These are phyloP conservation scores for Mugil cephalus DNA, from an alignment of 2,113 vertebrate species.

Conservation along the genomic window DNA sequence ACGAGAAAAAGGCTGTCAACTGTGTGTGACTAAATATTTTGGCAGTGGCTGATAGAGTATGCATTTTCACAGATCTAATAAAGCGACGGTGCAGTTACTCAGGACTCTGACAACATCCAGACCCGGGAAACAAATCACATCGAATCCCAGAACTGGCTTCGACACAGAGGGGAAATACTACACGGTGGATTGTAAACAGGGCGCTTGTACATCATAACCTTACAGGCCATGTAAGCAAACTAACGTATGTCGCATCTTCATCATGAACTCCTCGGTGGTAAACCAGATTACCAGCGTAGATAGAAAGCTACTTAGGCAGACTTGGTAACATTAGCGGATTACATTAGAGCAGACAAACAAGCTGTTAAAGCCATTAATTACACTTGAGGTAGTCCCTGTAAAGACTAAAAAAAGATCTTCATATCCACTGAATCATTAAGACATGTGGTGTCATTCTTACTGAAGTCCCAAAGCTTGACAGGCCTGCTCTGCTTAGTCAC, in stretches of 20 bases:
- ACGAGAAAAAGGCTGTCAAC: too few species aligned
- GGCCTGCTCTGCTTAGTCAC: background rate
- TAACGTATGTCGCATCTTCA: background rate
- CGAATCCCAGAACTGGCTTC: too few species aligned
- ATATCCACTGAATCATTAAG: background rate
- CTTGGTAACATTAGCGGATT: background rate
- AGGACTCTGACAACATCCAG: background rate
- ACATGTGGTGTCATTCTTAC: background rate
- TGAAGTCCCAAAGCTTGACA: background rate
- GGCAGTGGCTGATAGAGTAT: background rate
- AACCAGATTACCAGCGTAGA: background rate
- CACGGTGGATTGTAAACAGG: background rate
- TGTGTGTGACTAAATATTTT: too few species aligned
- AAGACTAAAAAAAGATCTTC: background rate
- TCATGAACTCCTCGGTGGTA: background rate
- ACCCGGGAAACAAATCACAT: too few species aligned
- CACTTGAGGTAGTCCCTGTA: background rate
- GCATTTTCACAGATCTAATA: background rate
- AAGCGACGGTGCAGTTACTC: background rate
- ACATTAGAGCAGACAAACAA: background rate
- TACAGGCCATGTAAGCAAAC: background rate
- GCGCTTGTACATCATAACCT: too few species aligned
- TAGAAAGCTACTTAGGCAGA: slow-evolving; percentile 16
- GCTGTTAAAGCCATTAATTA: background rate
- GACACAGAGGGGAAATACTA: too few species aligned